Percentiles rank a stretch among this genome's conserved stretches.
Evolutionary conservation across 2,797 vertebrate species (phyloP).

Genomic region (Hippoglossus hippoglossus): DNA sequence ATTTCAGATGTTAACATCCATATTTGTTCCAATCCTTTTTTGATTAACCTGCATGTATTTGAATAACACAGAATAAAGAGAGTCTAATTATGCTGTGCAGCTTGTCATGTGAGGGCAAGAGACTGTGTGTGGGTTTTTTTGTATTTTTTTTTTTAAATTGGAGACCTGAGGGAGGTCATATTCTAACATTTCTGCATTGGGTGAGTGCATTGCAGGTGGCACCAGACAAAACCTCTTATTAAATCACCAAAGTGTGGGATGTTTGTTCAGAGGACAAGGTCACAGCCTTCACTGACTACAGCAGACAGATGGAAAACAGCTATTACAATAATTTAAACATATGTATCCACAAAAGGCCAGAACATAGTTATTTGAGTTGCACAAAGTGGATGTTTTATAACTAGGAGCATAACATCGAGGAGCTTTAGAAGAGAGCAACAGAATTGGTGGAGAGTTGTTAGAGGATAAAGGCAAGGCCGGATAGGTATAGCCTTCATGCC

Average conservation of each 20-base stretch:
- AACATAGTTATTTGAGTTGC: neutral
- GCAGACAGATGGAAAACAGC: slow-evolving; percentile 17
- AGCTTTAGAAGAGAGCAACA: neutral
- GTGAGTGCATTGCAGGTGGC: neutral
- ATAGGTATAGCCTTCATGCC: too few relatives aligned
- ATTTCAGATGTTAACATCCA: neutral
- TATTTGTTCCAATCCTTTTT: neutral
- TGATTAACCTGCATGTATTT: neutral
- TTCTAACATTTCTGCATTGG: slow-evolving; percentile 30
- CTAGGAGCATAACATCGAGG: neutral
- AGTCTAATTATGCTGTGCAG: neutral
- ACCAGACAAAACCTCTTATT: slow-evolving; percentile 11
- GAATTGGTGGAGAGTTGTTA: neutral
- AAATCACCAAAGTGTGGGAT: slow-evolving; percentile 25
- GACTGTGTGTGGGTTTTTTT: too few relatives aligned
- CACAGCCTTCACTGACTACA: slow-evolving; percentile 1
- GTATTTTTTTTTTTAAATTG: neutral
- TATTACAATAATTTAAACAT: slow-evolving; percentile 5
- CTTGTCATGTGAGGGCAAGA: neutral
- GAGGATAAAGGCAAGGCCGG: too few relatives aligned
- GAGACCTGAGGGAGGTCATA: slow-evolving; percentile 30
- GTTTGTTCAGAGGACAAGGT: slow-evolving; percentile 17
- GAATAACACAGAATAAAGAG: neutral
- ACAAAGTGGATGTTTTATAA: too few relatives aligned
- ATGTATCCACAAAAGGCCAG: slow-evolving; percentile 31